Percentiles rank a stretch among this genome's conserved stretches.
These are phyloP conservation scores for Labeo calbasu DNA, from an alignment of 2,797 vertebrate genomes.

Conservation along the genomic window DNA sequence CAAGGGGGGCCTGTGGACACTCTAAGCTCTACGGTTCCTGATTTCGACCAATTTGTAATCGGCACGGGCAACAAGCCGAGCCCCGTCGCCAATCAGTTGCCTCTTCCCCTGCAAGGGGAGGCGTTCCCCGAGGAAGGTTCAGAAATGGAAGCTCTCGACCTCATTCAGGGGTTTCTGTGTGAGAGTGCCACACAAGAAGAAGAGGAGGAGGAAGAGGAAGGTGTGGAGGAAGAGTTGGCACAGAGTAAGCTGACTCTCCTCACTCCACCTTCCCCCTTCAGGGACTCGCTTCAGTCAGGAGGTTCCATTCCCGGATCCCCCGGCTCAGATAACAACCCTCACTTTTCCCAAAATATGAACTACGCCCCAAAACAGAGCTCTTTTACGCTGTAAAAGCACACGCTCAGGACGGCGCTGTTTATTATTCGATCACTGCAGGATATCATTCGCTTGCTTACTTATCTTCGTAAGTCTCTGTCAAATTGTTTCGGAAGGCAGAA, in stretches of 20 bases:
- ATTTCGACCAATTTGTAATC: constrained; percentile 71
- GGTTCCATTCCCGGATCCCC: constrained; percentile 87
- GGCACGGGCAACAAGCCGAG: constrained; percentile 70
- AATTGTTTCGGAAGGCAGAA: constrained; percentile 21
- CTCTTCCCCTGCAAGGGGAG: constrained; percentile 75
- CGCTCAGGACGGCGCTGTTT: constrained; percentile 48
- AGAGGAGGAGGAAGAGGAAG: constrained; percentile 67
- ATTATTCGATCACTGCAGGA: constrained; percentile 8
- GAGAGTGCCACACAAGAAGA: constrained; percentile 83
- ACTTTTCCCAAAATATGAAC: constrained; percentile 46
- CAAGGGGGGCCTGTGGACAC: constrained; percentile 83
- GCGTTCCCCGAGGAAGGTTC: constrained; percentile 73
- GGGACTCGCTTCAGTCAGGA: constrained; percentile 91
- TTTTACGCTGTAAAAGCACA: constrained; percentile 90
- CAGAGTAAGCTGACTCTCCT: constrained; percentile 85
- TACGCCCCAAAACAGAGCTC: constrained; percentile 87
- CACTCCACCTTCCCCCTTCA: constrained; percentile 95
- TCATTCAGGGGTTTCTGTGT: constrained; percentile 89
- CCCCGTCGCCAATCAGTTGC: constrained; percentile 71
- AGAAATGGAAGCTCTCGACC: constrained; percentile 85
- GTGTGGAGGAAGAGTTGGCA: constrained; percentile 72
- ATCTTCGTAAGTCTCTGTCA: constrained; percentile 19
- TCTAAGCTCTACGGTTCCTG: constrained; percentile 78
- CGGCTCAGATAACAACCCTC: constrained; percentile 61
- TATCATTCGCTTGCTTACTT: constrained; percentile 39